These are phyloP conservation scores for Betta splendens DNA, from an alignment of 2,797 vertebrate species.

Conservation along the genomic window DNA sequence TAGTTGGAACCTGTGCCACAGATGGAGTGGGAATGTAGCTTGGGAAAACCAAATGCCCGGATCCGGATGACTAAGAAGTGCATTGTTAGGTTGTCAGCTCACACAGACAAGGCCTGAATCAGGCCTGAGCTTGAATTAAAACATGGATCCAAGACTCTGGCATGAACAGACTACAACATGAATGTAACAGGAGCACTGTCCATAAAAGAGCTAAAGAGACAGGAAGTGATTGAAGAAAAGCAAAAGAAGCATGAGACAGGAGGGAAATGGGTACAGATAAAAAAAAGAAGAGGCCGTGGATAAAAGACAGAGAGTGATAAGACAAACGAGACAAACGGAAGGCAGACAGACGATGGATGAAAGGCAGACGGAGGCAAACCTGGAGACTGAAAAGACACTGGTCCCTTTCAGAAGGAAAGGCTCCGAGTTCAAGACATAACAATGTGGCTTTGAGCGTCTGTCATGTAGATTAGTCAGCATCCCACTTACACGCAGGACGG, in stretches of 20 bases:
- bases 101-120: slow-evolving; percentile 18
- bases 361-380: slow-evolving; percentile 42
- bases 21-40: too few species aligned
- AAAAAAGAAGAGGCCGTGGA: slow-evolving; percentile 48
- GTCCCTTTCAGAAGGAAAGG: slow-evolving; percentile 61
- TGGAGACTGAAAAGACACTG: slow-evolving; percentile 55
- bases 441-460: slow-evolving; percentile 71
- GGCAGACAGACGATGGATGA: slow-evolving; percentile 54
- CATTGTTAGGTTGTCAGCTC: slow-evolving; percentile 24
- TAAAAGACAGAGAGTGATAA: slow-evolving; percentile 21
- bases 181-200: not conserved
- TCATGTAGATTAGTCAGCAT: slow-evolving; percentile 62
- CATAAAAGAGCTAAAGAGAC: slow-evolving; percentile 38
- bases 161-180: slow-evolving; percentile 17
- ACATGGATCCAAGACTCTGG: too few species aligned
- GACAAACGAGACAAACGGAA: slow-evolving; percentile 28
- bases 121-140: slow-evolving; percentile 37
- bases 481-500: slow-evolving; percentile 33
- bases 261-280: slow-evolving; percentile 41
- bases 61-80: slow-evolving; percentile 9
- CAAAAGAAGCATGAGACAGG: slow-evolving; percentile 9
- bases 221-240: slow-evolving; percentile 13
- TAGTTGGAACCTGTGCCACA: not conserved
- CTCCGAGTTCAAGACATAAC: slow-evolving; percentile 63
- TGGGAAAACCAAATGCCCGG: slow-evolving; percentile 4